Conservation (phyloP, 1,140 invertebrate species). For the Brachionus rotundiformis region DNA sequence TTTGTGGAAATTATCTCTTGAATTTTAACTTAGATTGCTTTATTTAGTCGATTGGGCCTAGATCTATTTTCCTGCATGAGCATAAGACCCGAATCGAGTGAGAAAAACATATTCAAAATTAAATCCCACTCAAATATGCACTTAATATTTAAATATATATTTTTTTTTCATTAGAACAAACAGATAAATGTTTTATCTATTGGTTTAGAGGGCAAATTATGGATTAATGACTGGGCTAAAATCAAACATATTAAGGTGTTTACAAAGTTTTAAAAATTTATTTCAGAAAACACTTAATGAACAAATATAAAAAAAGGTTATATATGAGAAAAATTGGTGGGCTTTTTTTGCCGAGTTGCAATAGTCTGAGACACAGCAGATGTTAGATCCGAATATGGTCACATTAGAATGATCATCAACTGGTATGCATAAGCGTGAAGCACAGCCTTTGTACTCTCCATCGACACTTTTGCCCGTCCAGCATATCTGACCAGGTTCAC, state of each 20-base stretch:
- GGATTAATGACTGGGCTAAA: neutral
- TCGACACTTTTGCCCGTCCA: conserved; percentile 20
- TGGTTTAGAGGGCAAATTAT: neutral
- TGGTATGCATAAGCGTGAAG: neutral
- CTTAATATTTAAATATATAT: conserved; percentile 1
- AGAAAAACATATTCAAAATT: neutral
- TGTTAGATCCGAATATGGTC: neutral
- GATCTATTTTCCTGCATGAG: neutral
- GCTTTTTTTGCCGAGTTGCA: neutral
- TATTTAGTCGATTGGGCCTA: no score
- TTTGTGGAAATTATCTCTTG: no score
- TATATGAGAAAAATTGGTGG: neutral
- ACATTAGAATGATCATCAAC: neutral
- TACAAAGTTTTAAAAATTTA: conserved; percentile 1
- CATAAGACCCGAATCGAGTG: neutral
- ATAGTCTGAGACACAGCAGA: conserved; percentile 2
- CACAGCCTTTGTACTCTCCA: conserved; percentile 6
- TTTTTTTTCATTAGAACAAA: neutral
- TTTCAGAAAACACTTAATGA: neutral
- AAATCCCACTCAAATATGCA: conserved; percentile 9
- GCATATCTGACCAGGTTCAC: conserved; percentile 1
- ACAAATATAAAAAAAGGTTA: neutral
- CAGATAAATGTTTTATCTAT: neutral
- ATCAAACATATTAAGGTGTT: neutral
- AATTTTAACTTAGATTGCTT: no score